phyloP scores from a whole-genome alignment of 2,113 vertebrate species.

The Trichomycterus rosablanca region DNA sequence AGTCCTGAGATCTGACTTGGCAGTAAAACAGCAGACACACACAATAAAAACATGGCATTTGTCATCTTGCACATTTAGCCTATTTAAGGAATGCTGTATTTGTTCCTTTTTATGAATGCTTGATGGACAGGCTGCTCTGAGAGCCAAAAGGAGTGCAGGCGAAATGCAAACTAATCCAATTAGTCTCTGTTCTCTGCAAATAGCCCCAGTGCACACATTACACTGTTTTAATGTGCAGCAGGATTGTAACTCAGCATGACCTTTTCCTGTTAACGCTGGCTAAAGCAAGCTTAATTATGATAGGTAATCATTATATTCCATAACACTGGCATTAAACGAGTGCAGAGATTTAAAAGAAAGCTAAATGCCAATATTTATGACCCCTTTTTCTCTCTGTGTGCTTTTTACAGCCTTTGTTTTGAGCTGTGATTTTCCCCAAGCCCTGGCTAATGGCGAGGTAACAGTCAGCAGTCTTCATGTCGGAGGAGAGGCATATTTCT shows the following conservation, averaged over 20 bases:
- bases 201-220: constrained; percentile 22
- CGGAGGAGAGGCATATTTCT: constrained; percentile 80
- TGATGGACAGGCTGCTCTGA: background rate
- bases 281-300: constrained; percentile 30
- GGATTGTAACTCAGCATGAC: constrained; percentile 22
- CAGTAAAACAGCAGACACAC: background rate
- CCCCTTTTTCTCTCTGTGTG: constrained; percentile 11
- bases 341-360: constrained; percentile 8
- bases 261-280: constrained; percentile 21
- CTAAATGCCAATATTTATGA: constrained; percentile 18
- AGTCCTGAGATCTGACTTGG: background rate
- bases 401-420: constrained; percentile 80
- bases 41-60: background rate
- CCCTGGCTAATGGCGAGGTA: constrained; percentile 81
- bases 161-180: constrained; percentile 7
- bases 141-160: background rate
- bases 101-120: background rate
- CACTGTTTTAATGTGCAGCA: constrained; percentile 22
- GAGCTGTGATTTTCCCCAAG: constrained; percentile 82
- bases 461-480: constrained; percentile 85
- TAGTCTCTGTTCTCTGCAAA: constrained; percentile 26
- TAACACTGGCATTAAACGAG: constrained; percentile 26
- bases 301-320: constrained; percentile 27
- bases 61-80: background rate
- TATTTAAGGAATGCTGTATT: too few species aligned